Conservation (phyloP, 1,140 invertebrate species). For the Helicoverpa zea region DNA sequence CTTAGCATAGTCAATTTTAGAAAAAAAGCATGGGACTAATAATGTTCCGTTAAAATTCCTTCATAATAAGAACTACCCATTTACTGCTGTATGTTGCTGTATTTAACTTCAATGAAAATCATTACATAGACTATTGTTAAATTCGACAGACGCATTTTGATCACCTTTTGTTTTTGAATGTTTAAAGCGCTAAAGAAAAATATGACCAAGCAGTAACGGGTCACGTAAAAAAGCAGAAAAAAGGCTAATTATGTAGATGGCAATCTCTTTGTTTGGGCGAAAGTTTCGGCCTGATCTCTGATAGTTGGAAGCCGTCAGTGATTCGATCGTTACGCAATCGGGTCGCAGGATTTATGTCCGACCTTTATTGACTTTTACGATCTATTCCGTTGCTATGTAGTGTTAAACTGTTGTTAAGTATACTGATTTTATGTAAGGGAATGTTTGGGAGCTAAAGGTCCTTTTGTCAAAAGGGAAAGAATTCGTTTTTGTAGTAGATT, state of each 20-base stretch:
- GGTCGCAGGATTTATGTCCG: constrained; percentile 19
- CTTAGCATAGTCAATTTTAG: too few relatives aligned
- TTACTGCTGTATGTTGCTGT: too few relatives aligned
- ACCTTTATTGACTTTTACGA: constrained; percentile 43
- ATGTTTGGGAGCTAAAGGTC: background rate
- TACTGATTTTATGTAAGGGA: constrained; percentile 41
- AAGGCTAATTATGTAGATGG: background rate
- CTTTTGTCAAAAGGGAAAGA: background rate
- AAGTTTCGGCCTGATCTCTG: constrained; percentile 8
- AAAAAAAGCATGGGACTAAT: too few relatives aligned
- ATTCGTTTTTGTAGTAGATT: background rate
- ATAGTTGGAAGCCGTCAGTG: constrained; percentile 24
- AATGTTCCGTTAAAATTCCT: too few relatives aligned
- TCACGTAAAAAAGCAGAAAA: background rate
- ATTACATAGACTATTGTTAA: too few relatives aligned
- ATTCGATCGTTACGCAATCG: constrained; percentile 35
- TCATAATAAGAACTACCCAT: too few relatives aligned
- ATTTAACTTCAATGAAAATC: too few relatives aligned
- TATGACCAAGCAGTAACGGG: too few relatives aligned
- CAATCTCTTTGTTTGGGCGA: background rate
- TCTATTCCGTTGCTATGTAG: constrained; percentile 27
- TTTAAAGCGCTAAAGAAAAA: too few relatives aligned
- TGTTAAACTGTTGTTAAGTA: constrained; percentile 26
- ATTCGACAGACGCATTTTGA: too few relatives aligned
- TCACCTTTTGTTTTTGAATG: too few relatives aligned